Conservation (phyloP, 2,113 vertebrate genomes). For the Hydrochoerus hydrochaeris region DNA sequence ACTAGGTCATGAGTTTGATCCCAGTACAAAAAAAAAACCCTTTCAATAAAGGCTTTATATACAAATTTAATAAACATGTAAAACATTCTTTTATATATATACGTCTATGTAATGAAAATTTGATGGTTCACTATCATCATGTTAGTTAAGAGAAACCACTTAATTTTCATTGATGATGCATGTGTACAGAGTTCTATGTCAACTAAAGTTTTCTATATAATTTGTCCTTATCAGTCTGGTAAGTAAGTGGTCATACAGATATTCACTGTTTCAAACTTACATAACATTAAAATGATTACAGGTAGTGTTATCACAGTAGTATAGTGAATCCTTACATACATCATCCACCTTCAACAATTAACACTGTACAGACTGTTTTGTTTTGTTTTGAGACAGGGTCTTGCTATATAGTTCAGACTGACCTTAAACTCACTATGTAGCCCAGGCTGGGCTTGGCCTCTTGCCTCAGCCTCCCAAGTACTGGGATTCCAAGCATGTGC, state of each 20-base stretch:
- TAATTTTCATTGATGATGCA: neutral
- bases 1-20: no score
- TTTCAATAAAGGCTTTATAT: neutral
- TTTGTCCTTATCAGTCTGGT: neutral
- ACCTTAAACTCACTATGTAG: no score
- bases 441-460: no score
- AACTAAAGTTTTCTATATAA: neutral
- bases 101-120: constrained; percentile 22
- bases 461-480: no score
- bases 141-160: neutral
- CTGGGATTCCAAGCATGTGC: no score
- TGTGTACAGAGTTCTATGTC: neutral
- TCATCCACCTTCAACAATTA: neutral
- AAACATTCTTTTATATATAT: neutral
- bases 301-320: neutral
- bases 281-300: constrained; percentile 36
- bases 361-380: neutral
- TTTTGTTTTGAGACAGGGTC: neutral
- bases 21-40: neutral
- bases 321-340: neutral
- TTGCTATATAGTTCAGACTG: no score
- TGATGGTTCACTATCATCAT: neutral
- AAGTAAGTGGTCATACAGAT: neutral
- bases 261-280: neutral
- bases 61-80: neutral